Evolutionary conservation across 2,888 invertebrate genomes (phyloP).

Genomic region (Troilus luridus): DNA sequence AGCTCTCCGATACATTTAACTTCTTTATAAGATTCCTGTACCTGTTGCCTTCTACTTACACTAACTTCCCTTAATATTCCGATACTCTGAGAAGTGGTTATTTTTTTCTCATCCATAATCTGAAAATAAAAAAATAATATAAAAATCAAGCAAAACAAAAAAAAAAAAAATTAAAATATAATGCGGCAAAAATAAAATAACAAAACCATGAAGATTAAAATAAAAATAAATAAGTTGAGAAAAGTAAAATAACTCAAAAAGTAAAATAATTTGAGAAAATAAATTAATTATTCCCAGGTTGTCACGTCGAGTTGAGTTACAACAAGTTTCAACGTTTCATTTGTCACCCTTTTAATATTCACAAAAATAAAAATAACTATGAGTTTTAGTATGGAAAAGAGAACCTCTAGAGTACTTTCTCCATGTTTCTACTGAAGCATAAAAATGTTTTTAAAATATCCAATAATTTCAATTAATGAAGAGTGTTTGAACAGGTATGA

Average conservation of each 20-base stretch:
- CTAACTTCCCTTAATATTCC: slow-evolving; percentile 52
- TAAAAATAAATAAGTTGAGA: too few relatives aligned
- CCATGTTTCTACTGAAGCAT: not conserved
- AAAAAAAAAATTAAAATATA: not conserved
- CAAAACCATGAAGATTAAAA: not conserved
- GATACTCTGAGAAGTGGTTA: slow-evolving; percentile 51
- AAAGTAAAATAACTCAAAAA: too few relatives aligned
- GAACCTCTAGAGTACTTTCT: not conserved
- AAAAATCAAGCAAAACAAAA: not conserved
- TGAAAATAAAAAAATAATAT: slow-evolving; percentile 45
- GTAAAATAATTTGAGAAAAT: not conserved
- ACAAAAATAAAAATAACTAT: too few relatives aligned
- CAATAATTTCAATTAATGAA: not conserved
- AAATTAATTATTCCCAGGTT: too few relatives aligned
- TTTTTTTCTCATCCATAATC: slow-evolving; percentile 57
- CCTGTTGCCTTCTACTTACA: slow-evolving; percentile 38
- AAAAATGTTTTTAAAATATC: not conserved
- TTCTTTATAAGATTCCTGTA: slow-evolving; percentile 41
- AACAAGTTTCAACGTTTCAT: too few relatives aligned
- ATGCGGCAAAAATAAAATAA: not conserved
- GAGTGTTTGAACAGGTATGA: not conserved
- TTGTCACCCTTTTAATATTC: too few relatives aligned
- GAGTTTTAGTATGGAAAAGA: too few relatives aligned
- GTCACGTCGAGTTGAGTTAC: too few relatives aligned
- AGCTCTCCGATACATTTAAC: slow-evolving; percentile 42